Evolutionary conservation across 2,888 invertebrate genomes (phyloP).

Genomic region (Eupelmus urozonus): DNA sequence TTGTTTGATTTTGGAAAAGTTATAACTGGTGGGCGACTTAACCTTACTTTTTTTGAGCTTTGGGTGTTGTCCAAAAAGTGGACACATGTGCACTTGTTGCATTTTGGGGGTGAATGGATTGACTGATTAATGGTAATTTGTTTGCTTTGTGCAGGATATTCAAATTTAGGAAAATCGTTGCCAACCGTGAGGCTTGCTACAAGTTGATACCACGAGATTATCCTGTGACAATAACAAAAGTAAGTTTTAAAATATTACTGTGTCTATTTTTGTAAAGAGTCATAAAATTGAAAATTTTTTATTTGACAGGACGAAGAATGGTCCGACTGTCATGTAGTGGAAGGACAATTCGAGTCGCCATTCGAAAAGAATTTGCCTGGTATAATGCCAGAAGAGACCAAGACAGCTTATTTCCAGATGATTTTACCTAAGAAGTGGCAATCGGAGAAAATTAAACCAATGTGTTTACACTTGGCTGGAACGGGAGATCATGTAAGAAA

Average conservation of each 20-base stretch:
- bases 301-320: constrained; percentile 84
- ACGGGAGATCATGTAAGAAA: constrained; percentile 96
- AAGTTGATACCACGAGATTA: constrained; percentile 89
- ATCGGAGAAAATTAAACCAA: constrained; percentile 83
- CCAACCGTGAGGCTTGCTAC: constrained; percentile 89
- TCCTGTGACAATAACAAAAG: constrained; percentile 92
- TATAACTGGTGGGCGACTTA: background rate
- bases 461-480: constrained; percentile 96
- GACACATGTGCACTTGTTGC: constrained; percentile 5
- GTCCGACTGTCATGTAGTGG: constrained; percentile 86
- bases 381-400: constrained; percentile 90
- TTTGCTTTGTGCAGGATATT: constrained; percentile 84
- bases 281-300: constrained; percentile 45
- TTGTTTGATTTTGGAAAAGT: background rate
- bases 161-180: constrained; percentile 92
- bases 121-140: too few relatives aligned
- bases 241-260: constrained; percentile 75
- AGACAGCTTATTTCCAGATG: constrained; percentile 91
- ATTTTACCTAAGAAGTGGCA: constrained; percentile 90
- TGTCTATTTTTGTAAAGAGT: background rate
- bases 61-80: background rate
- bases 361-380: constrained; percentile 90
- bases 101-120: too few relatives aligned
- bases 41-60: background rate
- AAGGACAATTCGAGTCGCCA: constrained; percentile 93